Evolutionary conservation across 2,797 vertebrate species (phyloP).

Genomic region (Alcedo quadribrachys): DNA sequence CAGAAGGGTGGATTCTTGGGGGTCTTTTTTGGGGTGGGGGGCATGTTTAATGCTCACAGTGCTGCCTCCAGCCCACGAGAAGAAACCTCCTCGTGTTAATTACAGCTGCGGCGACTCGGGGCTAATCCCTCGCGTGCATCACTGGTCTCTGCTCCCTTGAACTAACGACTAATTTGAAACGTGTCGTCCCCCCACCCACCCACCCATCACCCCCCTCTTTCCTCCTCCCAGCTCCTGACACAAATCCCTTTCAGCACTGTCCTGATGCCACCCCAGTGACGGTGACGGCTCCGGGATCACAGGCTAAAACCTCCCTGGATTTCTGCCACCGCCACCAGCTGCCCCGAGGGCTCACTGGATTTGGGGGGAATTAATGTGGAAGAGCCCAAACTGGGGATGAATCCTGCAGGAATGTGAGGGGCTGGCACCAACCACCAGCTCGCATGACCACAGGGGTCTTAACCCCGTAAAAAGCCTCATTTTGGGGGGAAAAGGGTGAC

Average conservation of each 20-base stretch:
- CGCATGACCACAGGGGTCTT: fast-evolving
- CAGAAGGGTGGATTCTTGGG: background rate
- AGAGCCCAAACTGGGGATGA: background rate
- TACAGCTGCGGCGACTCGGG: background rate
- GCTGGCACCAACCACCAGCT: fast-evolving
- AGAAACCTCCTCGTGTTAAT: background rate
- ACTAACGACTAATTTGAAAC: conserved; percentile 44
- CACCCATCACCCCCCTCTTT: background rate
- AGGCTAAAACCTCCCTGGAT: conserved; percentile 52
- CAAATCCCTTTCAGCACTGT: conserved; percentile 55
- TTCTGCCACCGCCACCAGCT: conserved; percentile 34
- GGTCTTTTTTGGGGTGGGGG: fast-evolving
- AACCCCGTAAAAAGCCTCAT: background rate
- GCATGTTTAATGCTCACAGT: background rate
- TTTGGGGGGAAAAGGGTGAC: background rate
- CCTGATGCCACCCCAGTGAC: conserved; percentile 51
- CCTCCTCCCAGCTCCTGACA: conserved; percentile 16
- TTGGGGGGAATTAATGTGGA: conserved; percentile 10
- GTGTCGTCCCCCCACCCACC: background rate
- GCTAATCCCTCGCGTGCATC: conserved; percentile 36
- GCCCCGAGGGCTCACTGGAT: conserved; percentile 9
- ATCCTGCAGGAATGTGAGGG: background rate
- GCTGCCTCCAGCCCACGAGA: background rate
- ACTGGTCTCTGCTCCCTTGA: background rate
- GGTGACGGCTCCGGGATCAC: background rate